phyloP scores from a whole-genome alignment of 2,113 vertebrate genomes.

The Pachycephala philippinensis region DNA sequence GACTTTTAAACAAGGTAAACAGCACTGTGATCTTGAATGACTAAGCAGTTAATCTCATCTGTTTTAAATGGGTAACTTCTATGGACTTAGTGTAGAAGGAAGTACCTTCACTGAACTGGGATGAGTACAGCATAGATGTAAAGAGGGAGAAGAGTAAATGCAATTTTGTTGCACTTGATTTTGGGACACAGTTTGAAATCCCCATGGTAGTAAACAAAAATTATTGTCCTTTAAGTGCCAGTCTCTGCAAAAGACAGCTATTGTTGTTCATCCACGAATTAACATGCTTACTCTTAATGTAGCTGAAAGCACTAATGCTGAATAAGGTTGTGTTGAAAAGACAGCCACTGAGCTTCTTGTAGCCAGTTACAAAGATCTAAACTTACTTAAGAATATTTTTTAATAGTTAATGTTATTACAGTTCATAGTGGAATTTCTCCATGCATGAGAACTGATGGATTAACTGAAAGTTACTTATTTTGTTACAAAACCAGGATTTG shows the following conservation, averaged over 20 bases:
- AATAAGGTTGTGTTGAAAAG: background rate
- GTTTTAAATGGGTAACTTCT: background rate
- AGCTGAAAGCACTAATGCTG: background rate
- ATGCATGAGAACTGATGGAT: background rate
- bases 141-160: background rate
- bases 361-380: background rate
- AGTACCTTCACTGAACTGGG: background rate
- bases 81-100: background rate
- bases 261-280: background rate
- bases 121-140: background rate
- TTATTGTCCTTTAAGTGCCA: background rate
- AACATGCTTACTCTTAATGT: background rate
- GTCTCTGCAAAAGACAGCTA: background rate
- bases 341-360: background rate
- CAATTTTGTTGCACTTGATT: background rate
- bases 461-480: background rate
- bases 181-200: background rate
- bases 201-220: background rate
- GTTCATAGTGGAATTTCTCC: background rate
- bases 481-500: slow-evolving; percentile 69
- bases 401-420: background rate
- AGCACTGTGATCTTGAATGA: background rate
- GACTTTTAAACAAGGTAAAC: slow-evolving; percentile 85
- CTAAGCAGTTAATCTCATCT: background rate
- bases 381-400: background rate